Percentiles rank a stretch among this genome's conserved stretches.
Conservation (phyloP, 2,888 invertebrate species). For the Aleiodes testaceus region DNA sequence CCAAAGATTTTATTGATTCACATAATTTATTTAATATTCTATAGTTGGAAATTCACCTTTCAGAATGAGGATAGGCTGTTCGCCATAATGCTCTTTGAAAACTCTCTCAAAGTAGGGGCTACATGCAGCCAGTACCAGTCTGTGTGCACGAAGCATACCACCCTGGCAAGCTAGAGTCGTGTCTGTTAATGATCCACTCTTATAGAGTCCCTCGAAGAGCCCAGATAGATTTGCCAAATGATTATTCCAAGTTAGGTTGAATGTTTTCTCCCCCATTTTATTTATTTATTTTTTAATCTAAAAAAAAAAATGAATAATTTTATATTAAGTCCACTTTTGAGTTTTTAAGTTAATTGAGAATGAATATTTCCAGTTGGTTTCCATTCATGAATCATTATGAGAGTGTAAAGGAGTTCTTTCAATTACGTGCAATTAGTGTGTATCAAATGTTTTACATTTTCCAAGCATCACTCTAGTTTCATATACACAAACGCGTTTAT, state of each 20-base stretch:
- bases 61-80: constrained; percentile 83
- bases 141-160: constrained; percentile 82
- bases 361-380: not conserved
- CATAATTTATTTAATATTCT: too few species aligned
- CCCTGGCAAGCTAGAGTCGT: constrained; percentile 83
- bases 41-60: constrained; percentile 68
- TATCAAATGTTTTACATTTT: constrained; percentile 13
- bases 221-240: constrained; percentile 82
- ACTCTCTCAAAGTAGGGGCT: constrained; percentile 85
- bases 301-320: not conserved
- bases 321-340: not conserved
- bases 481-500: constrained; percentile 19
- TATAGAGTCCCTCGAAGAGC: constrained; percentile 81
- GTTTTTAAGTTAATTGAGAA: not conserved
- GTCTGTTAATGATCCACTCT: constrained; percentile 81
- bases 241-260: constrained; percentile 83
- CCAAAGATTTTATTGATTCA: not conserved
- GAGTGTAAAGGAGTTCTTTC: not conserved
- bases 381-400: not conserved
- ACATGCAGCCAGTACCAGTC: constrained; percentile 83
- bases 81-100: constrained; percentile 83
- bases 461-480: not conserved
- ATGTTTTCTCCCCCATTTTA: constrained; percentile 78
- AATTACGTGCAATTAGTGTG: constrained; percentile 31
- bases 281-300: not conserved